Conservation (phyloP, 2,113 vertebrate genomes). For the Trichomycterus rosablanca region DNA sequence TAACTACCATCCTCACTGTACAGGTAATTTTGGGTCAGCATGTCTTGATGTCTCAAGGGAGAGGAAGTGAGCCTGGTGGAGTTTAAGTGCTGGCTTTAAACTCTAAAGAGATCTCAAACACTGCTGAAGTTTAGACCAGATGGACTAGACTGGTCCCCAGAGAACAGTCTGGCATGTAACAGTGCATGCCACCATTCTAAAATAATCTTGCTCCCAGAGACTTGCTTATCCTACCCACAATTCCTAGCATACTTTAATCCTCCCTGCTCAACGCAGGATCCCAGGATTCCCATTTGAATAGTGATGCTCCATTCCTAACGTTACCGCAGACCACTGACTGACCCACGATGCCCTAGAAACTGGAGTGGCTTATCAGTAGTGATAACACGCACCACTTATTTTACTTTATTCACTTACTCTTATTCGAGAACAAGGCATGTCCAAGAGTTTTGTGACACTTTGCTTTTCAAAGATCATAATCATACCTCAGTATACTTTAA, state of each 20-base stretch:
- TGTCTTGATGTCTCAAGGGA: too few species aligned
- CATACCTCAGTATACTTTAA: too few species aligned
- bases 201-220: slow-evolving; percentile 37
- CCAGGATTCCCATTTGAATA: slow-evolving; percentile 23
- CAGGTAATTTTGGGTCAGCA: too few species aligned
- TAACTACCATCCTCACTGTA: too few species aligned
- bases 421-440: too few species aligned
- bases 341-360: background rate
- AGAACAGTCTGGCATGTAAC: background rate
- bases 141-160: background rate
- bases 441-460: too few species aligned
- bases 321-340: background rate
- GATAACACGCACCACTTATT: too few species aligned
- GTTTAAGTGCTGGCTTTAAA: background rate
- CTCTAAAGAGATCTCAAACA: background rate
- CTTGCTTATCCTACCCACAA: slow-evolving; percentile 32
- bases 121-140: background rate
- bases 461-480: too few species aligned
- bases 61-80: too few species aligned
- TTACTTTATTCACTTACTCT: too few species aligned
- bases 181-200: slow-evolving; percentile 27
- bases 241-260: slow-evolving; percentile 50
- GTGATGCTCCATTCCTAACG: slow-evolving; percentile 17
- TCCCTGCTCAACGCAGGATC: slow-evolving; percentile 15
- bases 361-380: slow-evolving; percentile 12